Percentiles rank a stretch among this genome's conserved stretches.
Conservation (phyloP, 2,888 invertebrate species). For the Agrochola lychnidis region DNA sequence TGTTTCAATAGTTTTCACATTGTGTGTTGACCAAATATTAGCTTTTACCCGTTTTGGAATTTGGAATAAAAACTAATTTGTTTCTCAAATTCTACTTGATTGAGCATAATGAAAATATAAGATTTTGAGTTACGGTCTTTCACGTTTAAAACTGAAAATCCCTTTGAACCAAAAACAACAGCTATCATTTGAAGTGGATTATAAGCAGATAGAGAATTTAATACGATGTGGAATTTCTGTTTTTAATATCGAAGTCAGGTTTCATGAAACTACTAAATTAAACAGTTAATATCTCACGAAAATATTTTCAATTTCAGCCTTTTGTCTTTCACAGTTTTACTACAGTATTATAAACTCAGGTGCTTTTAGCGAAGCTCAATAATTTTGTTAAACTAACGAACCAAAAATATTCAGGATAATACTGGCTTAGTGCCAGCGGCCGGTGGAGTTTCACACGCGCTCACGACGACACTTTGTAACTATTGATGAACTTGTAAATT, state of each 20-base stretch:
- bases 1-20: neutral
- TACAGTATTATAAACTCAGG: conserved; percentile 35
- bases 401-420: conserved; percentile 55
- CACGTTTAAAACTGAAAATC: neutral
- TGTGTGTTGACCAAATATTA: neutral
- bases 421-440: conserved; percentile 57
- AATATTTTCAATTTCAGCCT: neutral
- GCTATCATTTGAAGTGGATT: neutral
- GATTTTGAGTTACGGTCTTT: neutral
- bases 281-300: neutral
- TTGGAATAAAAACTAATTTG: neutral
- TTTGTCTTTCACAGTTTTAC: conserved; percentile 10
- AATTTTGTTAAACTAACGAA: conserved; percentile 55
- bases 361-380: conserved; percentile 50
- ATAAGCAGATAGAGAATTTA: neutral
- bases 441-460: conserved; percentile 49
- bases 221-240: neutral
- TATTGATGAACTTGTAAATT: conserved; percentile 60
- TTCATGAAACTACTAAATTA: neutral
- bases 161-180: neutral
- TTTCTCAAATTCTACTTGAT: neutral
- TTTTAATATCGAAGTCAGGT: neutral
- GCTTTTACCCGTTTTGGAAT: neutral
- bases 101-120: neutral
- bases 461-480: conserved; percentile 43